These are phyloP conservation scores for Monoplex corrugatus DNA, from an alignment of 2,888 invertebrate genomes.

Conservation along the genomic window DNA sequence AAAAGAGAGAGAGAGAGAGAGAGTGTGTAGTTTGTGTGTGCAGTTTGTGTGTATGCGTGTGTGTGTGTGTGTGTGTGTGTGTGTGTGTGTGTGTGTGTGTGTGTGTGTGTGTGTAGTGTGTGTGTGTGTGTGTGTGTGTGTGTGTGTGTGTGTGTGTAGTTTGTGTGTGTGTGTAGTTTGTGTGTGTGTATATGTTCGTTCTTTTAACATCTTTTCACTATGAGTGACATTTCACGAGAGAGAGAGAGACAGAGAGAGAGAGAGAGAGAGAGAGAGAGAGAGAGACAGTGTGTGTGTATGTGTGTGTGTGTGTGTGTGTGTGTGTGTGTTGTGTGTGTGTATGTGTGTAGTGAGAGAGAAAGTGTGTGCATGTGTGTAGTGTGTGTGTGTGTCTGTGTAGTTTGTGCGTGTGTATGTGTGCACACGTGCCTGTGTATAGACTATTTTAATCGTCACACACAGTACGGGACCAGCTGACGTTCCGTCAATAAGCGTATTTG, in stretches of 20 bases:
- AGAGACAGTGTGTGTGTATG: neutral
- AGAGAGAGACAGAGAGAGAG: no score
- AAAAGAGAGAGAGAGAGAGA: no score
- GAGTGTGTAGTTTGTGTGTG: neutral
- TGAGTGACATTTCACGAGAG: no score
- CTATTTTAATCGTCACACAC: no score
- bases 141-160: neutral
- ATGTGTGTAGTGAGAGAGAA: no score
- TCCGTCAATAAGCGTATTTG: no score
- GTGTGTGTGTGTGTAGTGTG: neutral
- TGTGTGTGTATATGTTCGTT: neutral
- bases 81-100: neutral
- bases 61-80: neutral
- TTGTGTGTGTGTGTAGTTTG: neutral
- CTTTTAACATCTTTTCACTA: no score
- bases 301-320: conserved; percentile 14
- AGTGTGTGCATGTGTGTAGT: neutral
- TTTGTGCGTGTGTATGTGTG: neutral
- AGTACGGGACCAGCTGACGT: no score
- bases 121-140: neutral
- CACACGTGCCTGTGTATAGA: no score
- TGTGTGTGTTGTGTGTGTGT: neutral
- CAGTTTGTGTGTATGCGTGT: neutral
- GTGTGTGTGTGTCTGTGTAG: conserved; percentile 9
- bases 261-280: no score